Base-by-base conservation (phyloP, 2,797 vertebrate species). In the Pristis pectinata region DNA sequence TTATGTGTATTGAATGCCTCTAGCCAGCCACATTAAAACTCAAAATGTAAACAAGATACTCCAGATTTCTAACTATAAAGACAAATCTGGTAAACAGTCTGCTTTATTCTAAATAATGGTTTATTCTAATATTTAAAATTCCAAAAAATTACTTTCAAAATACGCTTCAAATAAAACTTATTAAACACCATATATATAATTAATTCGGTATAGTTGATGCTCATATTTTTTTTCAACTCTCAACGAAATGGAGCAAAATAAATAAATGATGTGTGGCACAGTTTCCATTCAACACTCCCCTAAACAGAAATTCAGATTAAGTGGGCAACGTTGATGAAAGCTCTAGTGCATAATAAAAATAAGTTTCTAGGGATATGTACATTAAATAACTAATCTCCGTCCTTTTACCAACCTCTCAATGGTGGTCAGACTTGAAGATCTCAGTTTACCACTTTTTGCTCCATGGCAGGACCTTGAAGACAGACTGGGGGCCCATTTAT, bases 401-500 rank as follows among this genome's bases (percentile, higher is more conserved):
- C 83, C 30, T 34, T 93, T 41, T 56, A 74, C 70, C 41, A 49
- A 93, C 91, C 92, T 76, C 70, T 94, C 92, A 76, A 94, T 56
- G 44, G 70, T 94, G 30, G 72, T 76, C 49, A 74, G 44, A 56
- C 8, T 74, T 74, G 67, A 44, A 76, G 13, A 56, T 94, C 72
- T 76, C 67, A 53, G 17, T 94, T 94, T 76, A 94, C 11, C 70
- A 72, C 49, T 27, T 76, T 94, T 56, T 76, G 67, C 6, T 94
- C 44, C 13, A 22, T 56, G 92, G 44, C 17, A 34, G 44, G 70
- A 53, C 24, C 13, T 76, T 0, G 70, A 76, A 76, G 44, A 19
- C 9, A 34, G 24, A 56, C 2, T 30, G 30, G 7, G n/a, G 64
- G 19, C n/a, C 59, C 41, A 49, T 56, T 49, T 49, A 34, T 34